Base-by-base conservation (phyloP, 2,797 vertebrate species). In the Sus cebifrons region DNA sequence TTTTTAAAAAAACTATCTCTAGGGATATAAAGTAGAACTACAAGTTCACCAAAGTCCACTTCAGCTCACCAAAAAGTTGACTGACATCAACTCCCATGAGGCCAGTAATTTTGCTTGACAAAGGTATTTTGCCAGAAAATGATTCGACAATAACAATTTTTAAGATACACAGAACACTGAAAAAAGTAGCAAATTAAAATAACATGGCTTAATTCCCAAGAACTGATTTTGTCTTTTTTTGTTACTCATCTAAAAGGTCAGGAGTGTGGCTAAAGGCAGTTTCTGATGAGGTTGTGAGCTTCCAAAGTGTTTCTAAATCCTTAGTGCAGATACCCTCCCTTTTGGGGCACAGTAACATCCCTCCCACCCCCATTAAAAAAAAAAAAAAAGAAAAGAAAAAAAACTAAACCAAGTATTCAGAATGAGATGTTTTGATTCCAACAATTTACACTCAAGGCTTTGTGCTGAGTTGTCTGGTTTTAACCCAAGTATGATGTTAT, bases 361-460 rank as follows among this genome's bases (percentile, higher is more conserved):
- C 98, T 94, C 98, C 99, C 95, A 98, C 98, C 97, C 98, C 98
- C 97, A 92, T 87, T 95, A 91, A 96, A 98, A 98, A 98, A 98
- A 99, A 98, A 96, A 73, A 93, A 79, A 36, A 56, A 62, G 82
- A 1, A 29, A 85, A 3, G 20, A 14, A 96, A 99, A 99, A 98
- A 94, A 99, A 98, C 67, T 52, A 88, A 96, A 79, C 16, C 52
- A 96, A 96, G 95, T 98, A 3, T 94, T 98, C 98, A 98, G 98
- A 99, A 99, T 98, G 98, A 98, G 98, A 98, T 98, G 99, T 97
- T 98, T 97, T 97, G 94, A 98, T 98, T 97, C 95, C 93, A 98
- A 97, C 97, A 74, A 49, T 1, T 1, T 36, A 97, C 44, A 70
- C 96, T 95, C 98, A 96, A 96, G 86, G 97, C 96, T 97, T 97